Percentiles rank a stretch among this genome's conserved stretches.
phyloP scores from a whole-genome alignment of 2,113 vertebrate species.

The Regulus satrapa region DNA sequence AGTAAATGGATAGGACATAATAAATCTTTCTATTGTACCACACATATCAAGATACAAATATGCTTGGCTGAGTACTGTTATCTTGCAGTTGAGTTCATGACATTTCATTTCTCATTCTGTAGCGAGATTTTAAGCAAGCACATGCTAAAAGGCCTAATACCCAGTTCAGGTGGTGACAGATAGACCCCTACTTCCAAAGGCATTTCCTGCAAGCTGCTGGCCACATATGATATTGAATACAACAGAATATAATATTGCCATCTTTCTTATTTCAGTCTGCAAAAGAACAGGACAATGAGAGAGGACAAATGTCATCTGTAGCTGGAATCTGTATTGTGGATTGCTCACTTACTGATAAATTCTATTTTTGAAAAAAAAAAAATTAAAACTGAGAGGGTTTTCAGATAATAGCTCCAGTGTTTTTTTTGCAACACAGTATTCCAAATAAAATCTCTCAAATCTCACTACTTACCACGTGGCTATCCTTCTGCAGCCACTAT shows the following conservation, averaged over 20 bases:
- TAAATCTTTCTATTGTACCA: not conserved
- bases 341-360: not conserved
- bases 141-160: not conserved
- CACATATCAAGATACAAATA: not conserved
- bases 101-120: not conserved
- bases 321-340: not conserved
- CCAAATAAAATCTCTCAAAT: not conserved
- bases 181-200: not conserved
- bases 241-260: not conserved
- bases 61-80: not conserved
- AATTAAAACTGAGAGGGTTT: not conserved
- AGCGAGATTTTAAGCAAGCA: not conserved
- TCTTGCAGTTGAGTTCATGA: constrained; percentile 9
- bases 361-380: not conserved
- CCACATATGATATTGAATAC: not conserved
- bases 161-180: not conserved
- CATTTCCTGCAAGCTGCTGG: not conserved
- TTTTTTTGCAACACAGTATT: not conserved
- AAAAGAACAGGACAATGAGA: not conserved
- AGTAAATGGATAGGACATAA: not conserved
- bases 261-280: not conserved
- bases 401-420: not conserved
- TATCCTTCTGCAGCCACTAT: not conserved
- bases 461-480: not conserved
- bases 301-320: accelerated